These are phyloP conservation scores for Hydrozoanthus tunicans DNA, from an alignment of 64 coral and sea anemone species.

Conservation along the genomic window DNA sequence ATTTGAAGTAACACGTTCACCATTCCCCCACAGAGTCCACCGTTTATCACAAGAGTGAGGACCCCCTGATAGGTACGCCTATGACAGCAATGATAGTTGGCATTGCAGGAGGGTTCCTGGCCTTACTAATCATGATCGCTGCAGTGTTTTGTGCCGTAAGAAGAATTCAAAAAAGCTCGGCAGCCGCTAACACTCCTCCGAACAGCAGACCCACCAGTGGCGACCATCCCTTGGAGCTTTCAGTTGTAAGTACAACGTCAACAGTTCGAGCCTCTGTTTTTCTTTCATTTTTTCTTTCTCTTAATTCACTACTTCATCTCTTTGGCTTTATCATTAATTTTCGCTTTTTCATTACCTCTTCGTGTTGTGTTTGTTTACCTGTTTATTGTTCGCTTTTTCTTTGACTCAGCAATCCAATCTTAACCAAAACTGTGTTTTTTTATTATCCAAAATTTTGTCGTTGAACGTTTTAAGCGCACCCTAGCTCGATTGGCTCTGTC, in stretches of 20 bases:
- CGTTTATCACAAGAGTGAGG: background rate
- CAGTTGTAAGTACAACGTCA: conserved; percentile 3
- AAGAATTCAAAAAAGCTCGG: conserved; percentile 78
- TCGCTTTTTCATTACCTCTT: no score
- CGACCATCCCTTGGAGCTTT: conserved; percentile 62
- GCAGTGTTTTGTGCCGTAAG: conserved; percentile 75
- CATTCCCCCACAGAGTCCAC: conserved; percentile 38
- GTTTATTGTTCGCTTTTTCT: no score
- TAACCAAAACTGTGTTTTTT: background rate
- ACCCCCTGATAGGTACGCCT: conserved; percentile 17
- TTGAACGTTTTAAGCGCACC: no score
- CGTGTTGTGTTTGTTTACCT: no score
- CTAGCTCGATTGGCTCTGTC: no score
- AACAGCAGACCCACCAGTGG: conserved; percentile 77
- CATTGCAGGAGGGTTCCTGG: conserved; percentile 80
- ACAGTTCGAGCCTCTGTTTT: background rate
- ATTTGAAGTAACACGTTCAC: background rate
- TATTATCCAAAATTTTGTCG: background rate
- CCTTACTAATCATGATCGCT: conserved; percentile 70
- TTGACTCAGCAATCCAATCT: no score
- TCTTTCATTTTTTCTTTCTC: background rate
- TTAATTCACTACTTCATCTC: background rate
- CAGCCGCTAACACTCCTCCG: conserved; percentile 43
- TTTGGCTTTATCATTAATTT: background rate
- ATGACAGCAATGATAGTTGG: conserved; percentile 72